Evolutionary conservation across 2,888 invertebrate species (phyloP), one percentile per base, ranked within the genome.

Genomic region (Kryphioiulus occultus): DNA sequence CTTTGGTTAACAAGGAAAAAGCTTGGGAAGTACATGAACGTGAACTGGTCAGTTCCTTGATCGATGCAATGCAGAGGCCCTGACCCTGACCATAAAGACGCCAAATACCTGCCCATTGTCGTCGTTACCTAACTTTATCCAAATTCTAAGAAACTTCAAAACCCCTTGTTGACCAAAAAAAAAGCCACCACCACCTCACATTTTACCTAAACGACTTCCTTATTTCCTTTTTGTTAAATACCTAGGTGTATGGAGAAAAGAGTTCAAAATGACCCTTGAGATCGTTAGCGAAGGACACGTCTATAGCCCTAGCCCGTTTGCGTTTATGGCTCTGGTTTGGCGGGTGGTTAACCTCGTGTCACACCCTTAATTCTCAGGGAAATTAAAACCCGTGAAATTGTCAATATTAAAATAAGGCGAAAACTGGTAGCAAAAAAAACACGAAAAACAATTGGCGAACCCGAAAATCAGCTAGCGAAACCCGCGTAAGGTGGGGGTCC

Each of bases 171-270:
- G 26, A 26, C 68, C 22, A 68, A 68, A 68, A 47, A 47, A 26
- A 68, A 26, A 26, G n/a, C 22, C 5, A 47, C 4, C 22, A 68
- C 22, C 22, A 1, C 22, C 22, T 68, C 10, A 10, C 68, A 68
- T 68, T 68, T 68, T 68, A 22, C 68, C 68, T 68, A 68, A 68
- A 68, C 26, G 68, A 68, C 68, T 68, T 68, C 68, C 68, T 68
- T 68, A 68, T 68, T 68, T 68, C 68, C 68, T n/a, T 68, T 68
- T 68, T 68, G 68, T 68, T n/a, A 68, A 68, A 19, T 68, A 26
- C 9, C 68, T n/a, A n/a, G n/a, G n/a, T n/a, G n/a, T n/a, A n/a
- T 68, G 2, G 47, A 47, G 17, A 26, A 68, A 68, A 68, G 68
- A 68, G 68, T 68, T 68, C 68, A 26, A 68, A 68, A 26, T 68